These are phyloP conservation scores for Gonocerus acuteangulatus DNA, from an alignment of 2,888 invertebrate genomes.

Conservation along the genomic window DNA sequence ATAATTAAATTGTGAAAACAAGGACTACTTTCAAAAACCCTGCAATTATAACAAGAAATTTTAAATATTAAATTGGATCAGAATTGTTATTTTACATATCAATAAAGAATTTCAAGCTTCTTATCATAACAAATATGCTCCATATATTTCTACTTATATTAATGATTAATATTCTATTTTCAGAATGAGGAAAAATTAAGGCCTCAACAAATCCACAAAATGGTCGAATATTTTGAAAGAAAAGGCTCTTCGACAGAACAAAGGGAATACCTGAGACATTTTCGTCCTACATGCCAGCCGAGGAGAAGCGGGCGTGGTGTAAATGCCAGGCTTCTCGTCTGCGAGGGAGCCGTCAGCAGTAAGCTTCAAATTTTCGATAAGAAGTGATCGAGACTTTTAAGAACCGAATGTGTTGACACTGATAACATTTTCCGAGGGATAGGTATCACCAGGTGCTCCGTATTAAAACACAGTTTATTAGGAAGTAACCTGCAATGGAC, in stretches of 20 bases:
- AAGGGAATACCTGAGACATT: conserved; percentile 30
- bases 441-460: too few species aligned
- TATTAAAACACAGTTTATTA: too few species aligned
- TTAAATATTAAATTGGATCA: too few species aligned
- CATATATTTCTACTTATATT: too few species aligned
- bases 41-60: too few species aligned
- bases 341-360: conserved; percentile 79
- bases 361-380: conserved; percentile 80
- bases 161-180: neutral
- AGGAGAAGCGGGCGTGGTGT: conserved; percentile 28
- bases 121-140: too few species aligned
- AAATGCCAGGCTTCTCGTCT: conserved; percentile 56
- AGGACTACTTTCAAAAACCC: too few species aligned
- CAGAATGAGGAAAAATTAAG: conserved; percentile 41
- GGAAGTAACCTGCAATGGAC: too few species aligned
- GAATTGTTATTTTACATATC: too few species aligned
- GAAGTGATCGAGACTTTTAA: conserved; percentile 44
- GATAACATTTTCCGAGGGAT: neutral
- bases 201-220: conserved; percentile 67
- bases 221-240: conserved; percentile 82
- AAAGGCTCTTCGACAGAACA: conserved; percentile 46
- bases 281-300: conserved; percentile 29
- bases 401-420: neutral
- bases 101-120: too few species aligned
- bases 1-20: too few species aligned